Conservation (phyloP, 2,888 invertebrate species). For the Conus canariensis region DNA sequence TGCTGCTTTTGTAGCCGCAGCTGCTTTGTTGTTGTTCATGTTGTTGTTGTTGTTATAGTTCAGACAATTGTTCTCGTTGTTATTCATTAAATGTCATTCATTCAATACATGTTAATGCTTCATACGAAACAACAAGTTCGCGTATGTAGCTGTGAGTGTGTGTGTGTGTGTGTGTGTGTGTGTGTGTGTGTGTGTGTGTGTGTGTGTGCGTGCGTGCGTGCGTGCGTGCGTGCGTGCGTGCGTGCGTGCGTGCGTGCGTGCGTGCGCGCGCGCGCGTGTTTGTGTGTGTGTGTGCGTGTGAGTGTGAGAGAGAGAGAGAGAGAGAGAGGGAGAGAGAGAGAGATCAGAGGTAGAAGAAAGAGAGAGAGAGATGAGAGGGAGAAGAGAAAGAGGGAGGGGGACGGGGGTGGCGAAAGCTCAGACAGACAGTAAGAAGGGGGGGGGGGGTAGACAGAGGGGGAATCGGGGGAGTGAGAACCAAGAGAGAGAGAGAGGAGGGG, state of each 20-base stretch:
- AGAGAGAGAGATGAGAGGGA: background rate
- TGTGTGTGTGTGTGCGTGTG: background rate
- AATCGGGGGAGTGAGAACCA: background rate
- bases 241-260: background rate
- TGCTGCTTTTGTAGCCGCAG: too few relatives aligned
- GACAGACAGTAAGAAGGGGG: conserved; percentile 22
- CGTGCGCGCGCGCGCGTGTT: background rate
- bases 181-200: conserved; percentile 2
- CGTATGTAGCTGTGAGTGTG: background rate
- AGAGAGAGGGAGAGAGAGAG: conserved; percentile 15
- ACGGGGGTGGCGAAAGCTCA: background rate
- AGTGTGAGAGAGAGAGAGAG: background rate
- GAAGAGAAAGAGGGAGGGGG: background rate
- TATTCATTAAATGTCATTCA: too few relatives aligned
- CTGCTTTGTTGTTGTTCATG: too few relatives aligned
- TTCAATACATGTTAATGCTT: too few relatives aligned
- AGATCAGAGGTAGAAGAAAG: background rate
- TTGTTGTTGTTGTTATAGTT: too few relatives aligned
- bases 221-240: background rate
- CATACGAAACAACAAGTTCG: too few relatives aligned
- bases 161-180: background rate
- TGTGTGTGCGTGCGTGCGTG: background rate
- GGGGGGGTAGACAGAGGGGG: background rate
- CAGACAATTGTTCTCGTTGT: too few relatives aligned
- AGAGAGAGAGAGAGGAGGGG: background rate